Percentiles rank a stretch among this genome's conserved stretches.
Evolutionary conservation across 2,888 invertebrate genomes (phyloP).

Genomic region (Troilus luridus): DNA sequence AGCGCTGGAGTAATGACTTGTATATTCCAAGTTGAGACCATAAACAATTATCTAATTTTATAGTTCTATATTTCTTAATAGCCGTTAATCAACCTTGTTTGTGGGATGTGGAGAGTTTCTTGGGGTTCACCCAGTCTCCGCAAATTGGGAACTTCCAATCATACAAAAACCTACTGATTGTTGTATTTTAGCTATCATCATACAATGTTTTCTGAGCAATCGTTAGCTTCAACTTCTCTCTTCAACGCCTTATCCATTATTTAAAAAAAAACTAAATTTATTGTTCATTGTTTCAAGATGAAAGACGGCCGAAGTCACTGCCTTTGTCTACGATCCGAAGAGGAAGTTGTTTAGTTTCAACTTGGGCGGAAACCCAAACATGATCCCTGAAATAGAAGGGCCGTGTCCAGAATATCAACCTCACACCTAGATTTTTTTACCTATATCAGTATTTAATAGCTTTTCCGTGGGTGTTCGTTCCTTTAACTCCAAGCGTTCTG

Average conservation of each 20-base stretch:
- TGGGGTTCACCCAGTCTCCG: no score
- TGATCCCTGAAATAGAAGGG: neutral
- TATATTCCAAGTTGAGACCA: no score
- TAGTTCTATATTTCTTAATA: no score
- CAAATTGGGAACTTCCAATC: no score
- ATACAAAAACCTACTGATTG: no score
- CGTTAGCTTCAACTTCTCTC: neutral
- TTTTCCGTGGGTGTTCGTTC: neutral
- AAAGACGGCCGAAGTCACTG: neutral
- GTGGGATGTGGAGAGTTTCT: no score
- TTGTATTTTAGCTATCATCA: no score
- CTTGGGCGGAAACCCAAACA: conserved; percentile 43
- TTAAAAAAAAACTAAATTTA: neutral
- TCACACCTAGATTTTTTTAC: neutral
- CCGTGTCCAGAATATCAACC: conserved; percentile 7
- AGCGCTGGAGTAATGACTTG: no score
- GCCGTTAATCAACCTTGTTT: no score
- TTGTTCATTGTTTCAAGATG: conserved; percentile 23
- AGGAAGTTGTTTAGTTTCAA: conserved; percentile 33
- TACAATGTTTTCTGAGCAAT: neutral
- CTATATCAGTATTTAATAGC: neutral
- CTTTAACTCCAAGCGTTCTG: no score
- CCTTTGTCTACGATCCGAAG: neutral
- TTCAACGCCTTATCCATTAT: neutral
- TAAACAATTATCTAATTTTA: no score